Evolutionary conservation across 2,797 vertebrate genomes (phyloP), one percentile per base, ranked within the genome.

Genomic region (Champsocephalus esox): DNA sequence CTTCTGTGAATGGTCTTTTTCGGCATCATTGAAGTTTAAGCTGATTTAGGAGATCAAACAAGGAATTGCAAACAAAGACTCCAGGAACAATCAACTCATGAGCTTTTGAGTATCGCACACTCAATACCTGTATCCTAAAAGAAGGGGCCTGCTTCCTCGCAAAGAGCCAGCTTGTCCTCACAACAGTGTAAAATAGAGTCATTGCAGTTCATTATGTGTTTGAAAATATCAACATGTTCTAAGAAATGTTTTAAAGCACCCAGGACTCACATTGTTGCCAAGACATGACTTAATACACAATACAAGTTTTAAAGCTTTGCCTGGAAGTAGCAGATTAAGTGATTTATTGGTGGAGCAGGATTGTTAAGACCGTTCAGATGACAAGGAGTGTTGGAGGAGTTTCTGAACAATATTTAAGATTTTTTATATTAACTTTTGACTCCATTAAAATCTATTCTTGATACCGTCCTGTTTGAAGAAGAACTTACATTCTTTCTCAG

Each of bases 391-490:
- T 54, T 34, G 3, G n/a, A 51, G 45, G 66, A 21, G 49, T 32
- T 60, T 60, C 28, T 56, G 56, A 24, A 38, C 28, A 34, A 9
- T 14, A 46, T 57, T 66, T 69, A 44, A 19, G 17, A 63, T 45
- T 51, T 70, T 75, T 68, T 28, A 10, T 38, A 13, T 24, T 14
- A 69, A 48, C 45, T n/a, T 55, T 16, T 56, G 55, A 58, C 11
- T 2, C n/a, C 24, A 38, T 54, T 52, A 7, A 9, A 63, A 46
- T 11, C 24, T 11, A 38, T 19, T 44, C 1, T 21, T n/a, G 19
- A 16, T n/a, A 14, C 28, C 0, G 9, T 24, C 10, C 17, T 61
- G 19, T 54, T 12, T 56, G 9, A 24, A 28, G n/a, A 66, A 38
- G n/a, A 9, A 12, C 9, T 16, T 41, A 14, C 12, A 57, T 24